Percentiles rank a stretch among this genome's conserved stretches.
phyloP scores from a whole-genome alignment of 2,797 vertebrate genomes.

The Cichlasoma orientale region DNA sequence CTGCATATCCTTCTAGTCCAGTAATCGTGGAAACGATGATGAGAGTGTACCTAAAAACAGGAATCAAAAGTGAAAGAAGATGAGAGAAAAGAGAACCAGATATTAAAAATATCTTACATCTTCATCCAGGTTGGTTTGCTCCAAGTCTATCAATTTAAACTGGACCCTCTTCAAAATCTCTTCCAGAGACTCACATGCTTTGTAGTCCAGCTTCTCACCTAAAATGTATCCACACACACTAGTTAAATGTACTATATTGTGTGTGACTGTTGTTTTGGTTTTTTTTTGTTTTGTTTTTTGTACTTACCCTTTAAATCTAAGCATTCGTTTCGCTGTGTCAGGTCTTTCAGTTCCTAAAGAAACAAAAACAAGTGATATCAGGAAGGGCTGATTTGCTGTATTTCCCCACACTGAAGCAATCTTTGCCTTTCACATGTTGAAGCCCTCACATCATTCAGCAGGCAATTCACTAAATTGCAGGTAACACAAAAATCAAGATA shows the following conservation, averaged over 20 bases:
- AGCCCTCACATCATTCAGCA: constrained; percentile 19
- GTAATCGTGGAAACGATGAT: constrained; percentile 16
- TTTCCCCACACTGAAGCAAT: background rate
- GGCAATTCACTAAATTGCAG: background rate
- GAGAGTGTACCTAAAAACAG: background rate
- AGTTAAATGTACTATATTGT: background rate
- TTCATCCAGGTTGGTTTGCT: constrained; percentile 94
- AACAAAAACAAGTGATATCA: constrained; percentile 42
- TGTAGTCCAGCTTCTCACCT: constrained; percentile 95
- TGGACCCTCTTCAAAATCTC: constrained; percentile 95
- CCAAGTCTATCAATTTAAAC: constrained; percentile 92
- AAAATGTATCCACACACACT: background rate
- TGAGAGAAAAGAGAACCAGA: background rate
- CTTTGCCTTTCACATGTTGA: constrained; percentile 12
- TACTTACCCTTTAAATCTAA: constrained; percentile 92
- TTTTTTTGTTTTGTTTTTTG: constrained; percentile 1
- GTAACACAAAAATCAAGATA: constrained; percentile 7
- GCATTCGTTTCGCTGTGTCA: constrained; percentile 90
- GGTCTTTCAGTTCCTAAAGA: constrained; percentile 89
- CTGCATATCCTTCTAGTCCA: constrained; percentile 43
- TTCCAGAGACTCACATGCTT: constrained; percentile 91
- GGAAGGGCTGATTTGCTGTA: background rate
- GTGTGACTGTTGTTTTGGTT: background rate
- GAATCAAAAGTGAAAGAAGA: background rate
- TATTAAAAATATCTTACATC: constrained; percentile 83